Base-by-base conservation (phyloP, 2,113 vertebrate species). In the Illadopsis cleaveri region DNA sequence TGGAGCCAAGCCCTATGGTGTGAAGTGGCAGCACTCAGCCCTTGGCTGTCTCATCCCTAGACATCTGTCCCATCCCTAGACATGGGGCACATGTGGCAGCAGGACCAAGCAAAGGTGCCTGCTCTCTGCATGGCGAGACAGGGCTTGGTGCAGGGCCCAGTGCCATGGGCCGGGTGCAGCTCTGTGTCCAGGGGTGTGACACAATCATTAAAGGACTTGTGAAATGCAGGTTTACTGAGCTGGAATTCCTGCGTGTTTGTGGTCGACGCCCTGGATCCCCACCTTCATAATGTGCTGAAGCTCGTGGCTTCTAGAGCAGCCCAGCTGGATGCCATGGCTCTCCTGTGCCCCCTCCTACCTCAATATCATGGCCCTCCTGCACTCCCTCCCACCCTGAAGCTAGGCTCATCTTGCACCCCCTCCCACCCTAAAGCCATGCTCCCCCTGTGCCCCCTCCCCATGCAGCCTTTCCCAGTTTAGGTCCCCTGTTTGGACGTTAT, bases 191-290 rank as follows among this genome's bases (percentile, higher is more conserved):
- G 38, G 3, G 31, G 10, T 5, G 61, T 85, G 94, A 70, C 2
- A 0, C 82, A 51, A 56, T 31, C 86, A 96, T 96, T 96, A 96
- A 96, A 96, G 80, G 62, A 86, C 60, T 96, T 91, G 86, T 10
- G 30, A 93, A 93, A 90, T 4, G 73, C 86, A 6, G 65, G 4
- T 69, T 64, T 65, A 88, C 66, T 25, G 70, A 77, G 89, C 91
- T 77, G 86, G 75, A 87, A 76, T 65, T 80, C 62, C 85, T 82
- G 42, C 13, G 2, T 65, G 50, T 42, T 57, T 70, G 68, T 38
- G 64, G 35, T 47, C 25, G 1, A 72, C 3, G 31, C 54, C 72
- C 77, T 23, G 12, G 48, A 11, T 71, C 33, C 57, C 50, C 73
- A 40, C 60, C 50, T 60, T 79, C 18, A 4, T 3, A 7, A 16